Evolutionary conservation across 2,888 invertebrate species (phyloP).

Genomic region (Drosophila neotestacea): DNA sequence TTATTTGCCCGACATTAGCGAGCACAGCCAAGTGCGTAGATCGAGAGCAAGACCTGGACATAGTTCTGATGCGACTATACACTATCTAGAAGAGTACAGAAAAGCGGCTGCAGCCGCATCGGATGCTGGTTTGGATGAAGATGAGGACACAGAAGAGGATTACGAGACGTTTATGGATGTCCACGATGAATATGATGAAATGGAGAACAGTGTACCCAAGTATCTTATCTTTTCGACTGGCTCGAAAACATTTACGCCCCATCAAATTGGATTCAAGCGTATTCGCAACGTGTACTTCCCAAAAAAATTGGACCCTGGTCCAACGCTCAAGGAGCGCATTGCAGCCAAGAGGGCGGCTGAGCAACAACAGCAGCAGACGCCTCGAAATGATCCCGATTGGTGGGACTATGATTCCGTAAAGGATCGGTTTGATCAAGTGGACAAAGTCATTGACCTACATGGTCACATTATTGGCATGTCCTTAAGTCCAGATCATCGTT

Average conservation of each 20-base stretch:
- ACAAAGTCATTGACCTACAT: slow-evolving; percentile 92
- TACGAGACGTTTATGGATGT: slow-evolving; percentile 72
- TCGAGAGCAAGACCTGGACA: slow-evolving; percentile 42
- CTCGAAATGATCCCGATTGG: slow-evolving; percentile 88
- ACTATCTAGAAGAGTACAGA: slow-evolving; percentile 88
- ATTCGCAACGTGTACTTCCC: slow-evolving; percentile 90
- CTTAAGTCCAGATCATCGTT: slow-evolving; percentile 93
- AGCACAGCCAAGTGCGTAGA: slow-evolving; percentile 51
- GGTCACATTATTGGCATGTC: slow-evolving; percentile 96
- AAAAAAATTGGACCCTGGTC: slow-evolving; percentile 89
- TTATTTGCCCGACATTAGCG: slow-evolving; percentile 66
- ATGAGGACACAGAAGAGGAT: slow-evolving; percentile 49
- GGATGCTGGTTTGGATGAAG: slow-evolving; percentile 56
- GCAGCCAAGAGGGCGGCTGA: slow-evolving; percentile 85
- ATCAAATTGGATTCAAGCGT: slow-evolving; percentile 92
- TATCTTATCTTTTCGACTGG: slow-evolving; percentile 93
- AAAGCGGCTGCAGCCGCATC: slow-evolving; percentile 54
- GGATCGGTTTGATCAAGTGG: slow-evolving; percentile 90
- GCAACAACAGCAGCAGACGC: slow-evolving; percentile 76
- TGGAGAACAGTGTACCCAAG: slow-evolving; percentile 88
- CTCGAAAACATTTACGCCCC: slow-evolving; percentile 93
- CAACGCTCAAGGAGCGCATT: slow-evolving; percentile 88
- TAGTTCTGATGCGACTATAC: slow-evolving; percentile 85
- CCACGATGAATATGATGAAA: slow-evolving; percentile 86
- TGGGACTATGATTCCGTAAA: slow-evolving; percentile 89